Evolutionary conservation across 2,113 vertebrate genomes (phyloP).

Genomic region (Phalacrocorax pelagicus): DNA sequence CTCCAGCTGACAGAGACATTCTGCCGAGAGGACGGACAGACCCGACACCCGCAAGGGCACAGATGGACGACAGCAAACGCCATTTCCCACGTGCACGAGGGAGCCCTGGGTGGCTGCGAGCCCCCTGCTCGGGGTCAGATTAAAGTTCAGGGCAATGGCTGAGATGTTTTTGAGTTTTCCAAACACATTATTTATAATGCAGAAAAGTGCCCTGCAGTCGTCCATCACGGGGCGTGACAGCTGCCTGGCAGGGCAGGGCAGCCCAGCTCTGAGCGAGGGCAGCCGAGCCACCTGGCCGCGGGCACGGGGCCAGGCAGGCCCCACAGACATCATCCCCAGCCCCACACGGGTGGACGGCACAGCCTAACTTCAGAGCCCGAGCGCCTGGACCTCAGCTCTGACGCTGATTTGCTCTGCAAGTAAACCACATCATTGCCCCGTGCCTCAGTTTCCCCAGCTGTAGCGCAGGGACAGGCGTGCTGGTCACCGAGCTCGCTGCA

Average conservation of each 20-base stretch:
- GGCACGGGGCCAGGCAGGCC: neutral
- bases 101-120: rapidly evolving
- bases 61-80: rapidly evolving
- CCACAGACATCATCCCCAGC: rapidly evolving
- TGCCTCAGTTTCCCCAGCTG: neutral
- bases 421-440: neutral
- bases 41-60: rapidly evolving
- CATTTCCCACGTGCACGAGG: rapidly evolving
- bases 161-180: neutral
- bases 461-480: rapidly evolving
- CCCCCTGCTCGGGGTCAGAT: constrained; percentile 8
- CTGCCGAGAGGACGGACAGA: rapidly evolving
- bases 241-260: neutral
- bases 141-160: constrained; percentile 12
- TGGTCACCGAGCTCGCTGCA: neutral
- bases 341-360: rapidly evolving
- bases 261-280: neutral
- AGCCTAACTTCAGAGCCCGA: rapidly evolving
- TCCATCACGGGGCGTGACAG: neutral
- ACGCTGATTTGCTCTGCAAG: rapidly evolving
- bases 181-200: neutral
- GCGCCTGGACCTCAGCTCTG: neutral
- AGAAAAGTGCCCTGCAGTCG: neutral
- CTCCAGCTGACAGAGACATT: neutral
- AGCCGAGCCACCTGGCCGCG: rapidly evolving